Percentiles rank a stretch among this genome's conserved stretches.
Evolutionary conservation across 2,113 vertebrate species (phyloP).

Genomic region (Urocitellus parryii): DNA sequence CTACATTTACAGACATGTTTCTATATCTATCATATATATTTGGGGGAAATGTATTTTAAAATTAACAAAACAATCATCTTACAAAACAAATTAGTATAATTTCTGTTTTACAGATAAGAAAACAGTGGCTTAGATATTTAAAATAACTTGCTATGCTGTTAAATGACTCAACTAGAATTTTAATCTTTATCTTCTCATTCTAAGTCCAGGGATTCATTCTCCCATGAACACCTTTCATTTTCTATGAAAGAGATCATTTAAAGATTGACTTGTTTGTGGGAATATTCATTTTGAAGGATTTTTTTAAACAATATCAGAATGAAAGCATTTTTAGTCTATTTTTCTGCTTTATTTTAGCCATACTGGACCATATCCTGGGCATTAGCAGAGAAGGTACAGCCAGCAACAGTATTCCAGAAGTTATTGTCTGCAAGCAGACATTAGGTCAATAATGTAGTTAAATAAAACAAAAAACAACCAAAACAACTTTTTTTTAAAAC

Average conservation of each 20-base stretch:
- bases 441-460: background rate
- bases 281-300: constrained; percentile 21
- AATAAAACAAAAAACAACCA: background rate
- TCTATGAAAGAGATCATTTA: background rate
- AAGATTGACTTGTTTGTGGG: background rate
- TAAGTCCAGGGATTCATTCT: background rate
- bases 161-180: background rate
- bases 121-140: background rate
- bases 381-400: background rate
- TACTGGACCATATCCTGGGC: background rate
- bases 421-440: background rate
- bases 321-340: background rate
- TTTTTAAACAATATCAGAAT: background rate
- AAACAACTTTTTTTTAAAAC: background rate
- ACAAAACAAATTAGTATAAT: background rate
- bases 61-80: background rate
- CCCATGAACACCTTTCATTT: background rate
- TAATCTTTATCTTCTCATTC: background rate
- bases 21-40: background rate
- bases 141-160: background rate
- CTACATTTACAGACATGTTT: background rate
- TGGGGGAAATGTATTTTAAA: background rate
- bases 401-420: background rate
- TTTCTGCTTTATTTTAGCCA: constrained; percentile 1
- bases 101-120: background rate